These are phyloP conservation scores for Haliaeetus leucogaster DNA, from an alignment of 2,113 vertebrate genomes.

Conservation along the genomic window DNA sequence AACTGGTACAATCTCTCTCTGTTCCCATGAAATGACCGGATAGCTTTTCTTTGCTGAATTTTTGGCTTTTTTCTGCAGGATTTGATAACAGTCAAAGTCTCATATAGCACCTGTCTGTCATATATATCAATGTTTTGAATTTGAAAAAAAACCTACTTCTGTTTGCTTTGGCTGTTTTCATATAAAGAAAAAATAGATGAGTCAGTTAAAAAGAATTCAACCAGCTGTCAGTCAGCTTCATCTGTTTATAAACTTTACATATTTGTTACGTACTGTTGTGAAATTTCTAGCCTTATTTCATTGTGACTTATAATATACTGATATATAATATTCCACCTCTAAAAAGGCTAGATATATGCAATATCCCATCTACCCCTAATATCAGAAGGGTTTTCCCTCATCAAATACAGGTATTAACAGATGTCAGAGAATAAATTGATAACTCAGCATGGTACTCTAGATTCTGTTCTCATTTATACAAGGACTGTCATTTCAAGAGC, in stretches of 20 bases:
- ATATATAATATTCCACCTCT: neutral
- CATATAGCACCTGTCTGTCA: neutral
- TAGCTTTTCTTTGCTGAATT: neutral
- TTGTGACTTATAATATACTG: neutral
- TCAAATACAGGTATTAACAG: neutral
- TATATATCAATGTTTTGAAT: neutral
- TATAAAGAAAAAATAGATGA: neutral
- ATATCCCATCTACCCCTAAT: neutral
- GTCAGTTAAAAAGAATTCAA: neutral
- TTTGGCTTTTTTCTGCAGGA: neutral
- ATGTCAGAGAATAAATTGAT: neutral
- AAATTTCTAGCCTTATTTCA: neutral
- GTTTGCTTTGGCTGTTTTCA: neutral
- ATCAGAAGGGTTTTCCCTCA: neutral
- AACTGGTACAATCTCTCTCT: neutral
- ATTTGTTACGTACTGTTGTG: neutral
- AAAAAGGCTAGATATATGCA: neutral
- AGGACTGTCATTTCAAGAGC: neutral
- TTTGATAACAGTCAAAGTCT: neutral
- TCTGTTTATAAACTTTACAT: neutral
- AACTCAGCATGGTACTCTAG: neutral
- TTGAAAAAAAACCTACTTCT: neutral
- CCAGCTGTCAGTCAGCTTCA: neutral
- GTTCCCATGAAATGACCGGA: neutral
- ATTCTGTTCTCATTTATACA: neutral